Percentiles rank a stretch among this genome's conserved stretches.
Conservation (phyloP, 2,797 vertebrate genomes). For the Acanthurus leucopareius region DNA sequence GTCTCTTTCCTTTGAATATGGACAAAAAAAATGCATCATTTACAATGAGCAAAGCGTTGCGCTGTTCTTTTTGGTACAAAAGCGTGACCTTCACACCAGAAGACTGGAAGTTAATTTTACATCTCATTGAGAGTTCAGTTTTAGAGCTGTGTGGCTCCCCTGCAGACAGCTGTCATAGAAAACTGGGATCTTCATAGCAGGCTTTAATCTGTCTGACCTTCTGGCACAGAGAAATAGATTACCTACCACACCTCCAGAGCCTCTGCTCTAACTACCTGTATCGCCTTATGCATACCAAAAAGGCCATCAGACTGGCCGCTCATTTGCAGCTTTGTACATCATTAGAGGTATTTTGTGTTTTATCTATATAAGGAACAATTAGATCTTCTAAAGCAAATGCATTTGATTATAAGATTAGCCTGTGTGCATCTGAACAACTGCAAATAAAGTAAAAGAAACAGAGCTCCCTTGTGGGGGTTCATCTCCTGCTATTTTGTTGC, state of each 20-base stretch:
- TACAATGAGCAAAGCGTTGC: conserved; percentile 19
- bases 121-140: conserved; percentile 82
- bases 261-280: conserved; percentile 63
- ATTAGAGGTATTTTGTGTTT: conserved; percentile 62
- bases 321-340: conserved; percentile 58
- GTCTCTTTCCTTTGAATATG: conserved; percentile 28
- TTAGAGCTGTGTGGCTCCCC: conserved; percentile 72
- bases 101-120: conserved; percentile 83
- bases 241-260: conserved; percentile 72
- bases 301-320: conserved; percentile 54
- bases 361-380: conserved; percentile 36
- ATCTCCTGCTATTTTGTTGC: not conserved
- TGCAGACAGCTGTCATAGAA: conserved; percentile 81
- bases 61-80: conserved; percentile 60
- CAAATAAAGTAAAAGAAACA: conserved; percentile 34
- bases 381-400: conserved; percentile 47
- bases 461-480: not conserved
- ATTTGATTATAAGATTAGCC: conserved; percentile 50
- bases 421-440: conserved; percentile 33
- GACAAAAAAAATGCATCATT: conserved; percentile 40
- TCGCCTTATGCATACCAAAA: conserved; percentile 72
- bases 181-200: conserved; percentile 82
- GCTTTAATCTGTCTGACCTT: conserved; percentile 86
- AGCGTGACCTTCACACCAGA: conserved; percentile 77
- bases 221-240: conserved; percentile 81